These are phyloP conservation scores for Enteromius mattozi DNA, from an alignment of 2,797 vertebrate genomes.

Conservation along the genomic window DNA sequence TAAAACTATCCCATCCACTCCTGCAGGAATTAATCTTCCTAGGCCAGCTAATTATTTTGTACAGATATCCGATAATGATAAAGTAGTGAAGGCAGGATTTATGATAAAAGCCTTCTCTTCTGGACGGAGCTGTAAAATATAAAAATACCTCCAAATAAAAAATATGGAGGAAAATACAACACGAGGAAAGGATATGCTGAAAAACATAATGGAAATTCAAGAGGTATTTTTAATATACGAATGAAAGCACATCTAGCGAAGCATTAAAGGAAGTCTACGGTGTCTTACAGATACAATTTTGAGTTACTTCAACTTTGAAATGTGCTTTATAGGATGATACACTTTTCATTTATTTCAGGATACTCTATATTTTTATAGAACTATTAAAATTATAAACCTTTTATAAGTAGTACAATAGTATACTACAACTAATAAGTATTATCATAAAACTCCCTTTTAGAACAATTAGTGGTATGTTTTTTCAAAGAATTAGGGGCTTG, in stretches of 20 bases:
- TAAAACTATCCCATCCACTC: constrained; percentile 84
- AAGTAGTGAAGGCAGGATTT: constrained; percentile 79
- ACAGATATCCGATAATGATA: constrained; percentile 88
- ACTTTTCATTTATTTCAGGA: neutral
- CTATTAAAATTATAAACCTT: neutral
- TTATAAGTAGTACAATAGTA: neutral
- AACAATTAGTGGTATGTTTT: neutral
- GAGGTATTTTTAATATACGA: neutral
- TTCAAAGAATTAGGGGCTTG: neutral
- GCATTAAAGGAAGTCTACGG: neutral
- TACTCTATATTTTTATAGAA: neutral
- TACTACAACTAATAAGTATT: neutral
- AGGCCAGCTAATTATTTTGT: constrained; percentile 86
- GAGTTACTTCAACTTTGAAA: neutral
- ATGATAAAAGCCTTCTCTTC: constrained; percentile 78
- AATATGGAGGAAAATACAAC: constrained; percentile 13
- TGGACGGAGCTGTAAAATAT: constrained; percentile 70
- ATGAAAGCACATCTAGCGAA: neutral
- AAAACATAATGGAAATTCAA: neutral
- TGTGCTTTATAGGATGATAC: neutral
- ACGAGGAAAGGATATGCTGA: neutral
- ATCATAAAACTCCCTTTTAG: neutral
- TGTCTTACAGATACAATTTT: neutral
- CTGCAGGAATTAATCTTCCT: constrained; percentile 81
- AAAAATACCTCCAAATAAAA: constrained; percentile 52